Evolutionary conservation across 92 coral and sea anemone species (phyloP).

Genomic region (Zoanthus gigantus): DNA sequence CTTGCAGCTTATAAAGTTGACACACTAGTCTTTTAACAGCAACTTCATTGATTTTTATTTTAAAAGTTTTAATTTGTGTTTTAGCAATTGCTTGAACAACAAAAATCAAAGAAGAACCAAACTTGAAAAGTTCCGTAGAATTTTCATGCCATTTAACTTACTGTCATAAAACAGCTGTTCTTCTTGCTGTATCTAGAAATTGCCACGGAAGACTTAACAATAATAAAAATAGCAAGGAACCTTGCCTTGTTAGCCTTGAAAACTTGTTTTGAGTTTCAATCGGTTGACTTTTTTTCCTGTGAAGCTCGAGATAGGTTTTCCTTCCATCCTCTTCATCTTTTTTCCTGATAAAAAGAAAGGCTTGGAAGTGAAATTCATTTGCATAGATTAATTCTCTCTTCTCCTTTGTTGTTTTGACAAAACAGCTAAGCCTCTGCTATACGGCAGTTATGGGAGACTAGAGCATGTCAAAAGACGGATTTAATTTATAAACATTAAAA

Average conservation of each 20-base stretch:
- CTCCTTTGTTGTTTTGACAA: conserved; percentile 1
- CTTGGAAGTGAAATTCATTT: not conserved
- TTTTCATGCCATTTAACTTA: not conserved
- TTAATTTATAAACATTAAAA: not conserved
- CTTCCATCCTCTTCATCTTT: conserved; percentile 54
- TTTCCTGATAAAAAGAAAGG: conserved; percentile 21
- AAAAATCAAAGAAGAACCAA: too few relatives aligned
- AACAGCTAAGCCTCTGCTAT: not conserved
- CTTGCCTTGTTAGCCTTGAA: conserved; percentile 32
- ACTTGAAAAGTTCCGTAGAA: too few relatives aligned
- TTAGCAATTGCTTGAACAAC: too few relatives aligned
- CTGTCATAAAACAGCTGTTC: conserved; percentile 2
- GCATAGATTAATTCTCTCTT: conserved; percentile 26
- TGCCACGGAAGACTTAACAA: too few relatives aligned
- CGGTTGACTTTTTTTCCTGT: conserved; percentile 48
- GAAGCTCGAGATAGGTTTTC: conserved; percentile 50
- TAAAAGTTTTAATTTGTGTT: too few relatives aligned
- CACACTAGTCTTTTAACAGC: too few relatives aligned
- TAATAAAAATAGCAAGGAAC: not conserved
- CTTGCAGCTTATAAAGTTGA: too few relatives aligned
- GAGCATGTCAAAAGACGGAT: not conserved
- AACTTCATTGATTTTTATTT: too few relatives aligned
- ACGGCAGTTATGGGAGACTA: not conserved
- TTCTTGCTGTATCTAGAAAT: not conserved
- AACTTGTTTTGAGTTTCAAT: conserved; percentile 30